Conservation (phyloP, 2,797 vertebrate genomes). For the Clarias platycephalus region DNA sequence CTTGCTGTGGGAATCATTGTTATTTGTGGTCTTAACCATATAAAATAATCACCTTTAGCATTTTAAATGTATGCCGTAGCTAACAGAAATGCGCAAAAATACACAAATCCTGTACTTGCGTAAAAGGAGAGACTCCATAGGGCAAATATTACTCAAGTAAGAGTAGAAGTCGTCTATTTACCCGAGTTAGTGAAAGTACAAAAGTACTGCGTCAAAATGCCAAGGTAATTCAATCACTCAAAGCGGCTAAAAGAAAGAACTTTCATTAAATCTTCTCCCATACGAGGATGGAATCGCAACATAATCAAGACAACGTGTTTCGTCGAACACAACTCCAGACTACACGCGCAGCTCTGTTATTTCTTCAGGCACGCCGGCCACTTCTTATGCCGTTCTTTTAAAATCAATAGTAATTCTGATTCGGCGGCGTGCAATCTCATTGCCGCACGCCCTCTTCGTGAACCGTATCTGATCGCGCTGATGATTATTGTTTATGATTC, state of each 20-base stretch:
- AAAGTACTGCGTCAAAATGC: constrained; percentile 16
- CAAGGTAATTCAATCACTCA: constrained; percentile 43
- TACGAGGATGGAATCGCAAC: constrained; percentile 49
- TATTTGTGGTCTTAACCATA: too few relatives aligned
- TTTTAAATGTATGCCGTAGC: too few relatives aligned
- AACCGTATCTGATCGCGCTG: constrained; percentile 44
- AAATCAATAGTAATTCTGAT: constrained; percentile 56
- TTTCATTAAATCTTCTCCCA: constrained; percentile 52
- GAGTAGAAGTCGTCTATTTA: too few relatives aligned
- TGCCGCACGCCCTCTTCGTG: constrained; percentile 22
- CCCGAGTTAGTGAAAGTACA: too few relatives aligned
- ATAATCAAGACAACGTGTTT: constrained; percentile 50
- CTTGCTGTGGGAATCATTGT: too few relatives aligned
- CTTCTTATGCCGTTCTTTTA: constrained; percentile 34
- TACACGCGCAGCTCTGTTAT: constrained; percentile 27
- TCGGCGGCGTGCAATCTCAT: constrained; percentile 35
- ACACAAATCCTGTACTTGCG: too few relatives aligned
- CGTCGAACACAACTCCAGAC: constrained; percentile 29
- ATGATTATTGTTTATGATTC: constrained; percentile 53
- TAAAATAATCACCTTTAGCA: too few relatives aligned
- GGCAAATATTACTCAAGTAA: too few relatives aligned
- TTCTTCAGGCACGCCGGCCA: constrained; percentile 23
- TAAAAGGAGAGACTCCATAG: too few relatives aligned
- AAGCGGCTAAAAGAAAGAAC: constrained; percentile 39
- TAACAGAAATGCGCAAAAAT: too few relatives aligned